Base-by-base conservation (phyloP, 2,888 invertebrate genomes). In the Megamerina dolium region DNA sequence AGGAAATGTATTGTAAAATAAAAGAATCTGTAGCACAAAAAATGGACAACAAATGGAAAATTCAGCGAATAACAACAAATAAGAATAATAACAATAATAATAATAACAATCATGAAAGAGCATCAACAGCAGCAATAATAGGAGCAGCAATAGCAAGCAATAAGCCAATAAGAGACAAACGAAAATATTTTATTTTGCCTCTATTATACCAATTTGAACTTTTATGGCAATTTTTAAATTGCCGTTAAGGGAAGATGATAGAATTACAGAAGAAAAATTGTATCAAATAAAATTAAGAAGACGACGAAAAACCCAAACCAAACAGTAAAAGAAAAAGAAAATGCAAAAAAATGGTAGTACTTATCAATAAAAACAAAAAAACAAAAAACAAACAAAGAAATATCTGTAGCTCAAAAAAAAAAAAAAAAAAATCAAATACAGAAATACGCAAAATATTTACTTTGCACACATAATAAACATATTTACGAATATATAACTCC, bases 181-280 rank as follows among this genome's bases (percentile, higher is more conserved):
- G 16, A 36, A 42, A 35, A 45, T 38, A 18, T 38, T 42, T 42
- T 32, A 14, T 23, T 37, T 29, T 35, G 18, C 16, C 17, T 12
- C 32, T 37, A 36, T 43, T 37, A 21, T 16, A 21, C 36, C 41
- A 41, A 43, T 43, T 43, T 43, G 40, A 38, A 38, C 42, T 41
- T 38, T 35, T 38, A 42, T 42, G 38, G 35, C 38, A 42, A 37
- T 38, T 46, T n/a, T 42, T 35, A 38, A 38, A 35, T 42, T 38
- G 35, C 23, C 27, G 37, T 41, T 41, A 41, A 42, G 17, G 26
- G 30, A 4, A 31, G 20, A 21, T n/a, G 10, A 23, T 10, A 23
- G 10, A 10, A 6, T 23, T 23, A 23, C 23, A 23, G 8, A 8
- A 6, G 8, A 12, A 30, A 18, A 39, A 31, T 21, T 16, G 17